Evolutionary conservation across 2,888 invertebrate genomes (phyloP).

Genomic region (Carabus problematicus): DNA sequence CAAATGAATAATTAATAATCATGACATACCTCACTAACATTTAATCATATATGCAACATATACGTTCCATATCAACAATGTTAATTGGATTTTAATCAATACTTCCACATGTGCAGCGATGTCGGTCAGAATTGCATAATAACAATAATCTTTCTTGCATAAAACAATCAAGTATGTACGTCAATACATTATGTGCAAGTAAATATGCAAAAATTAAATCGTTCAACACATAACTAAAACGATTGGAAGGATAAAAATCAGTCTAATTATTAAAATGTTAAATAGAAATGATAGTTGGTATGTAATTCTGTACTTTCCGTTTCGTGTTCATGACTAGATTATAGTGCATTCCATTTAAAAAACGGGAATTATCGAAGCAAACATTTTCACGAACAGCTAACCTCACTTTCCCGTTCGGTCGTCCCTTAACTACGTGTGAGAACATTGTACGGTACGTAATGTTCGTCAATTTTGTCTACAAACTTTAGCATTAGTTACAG

Average conservation of each 20-base stretch:
- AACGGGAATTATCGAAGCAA: slow-evolving; percentile 21
- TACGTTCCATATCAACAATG: neutral
- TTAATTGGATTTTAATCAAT: no score
- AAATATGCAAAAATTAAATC: no score
- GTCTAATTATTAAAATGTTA: slow-evolving; percentile 16
- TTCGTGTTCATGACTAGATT: slow-evolving; percentile 15
- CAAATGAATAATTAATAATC: slow-evolving; percentile 20
- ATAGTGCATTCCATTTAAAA: slow-evolving; percentile 38
- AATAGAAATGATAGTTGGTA: neutral
- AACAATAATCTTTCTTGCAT: no score
- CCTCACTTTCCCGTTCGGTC: neutral
- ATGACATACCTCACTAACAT: slow-evolving; percentile 27
- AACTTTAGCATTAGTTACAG: neutral
- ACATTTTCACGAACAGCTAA: neutral
- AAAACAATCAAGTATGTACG: no score
- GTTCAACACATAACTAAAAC: neutral
- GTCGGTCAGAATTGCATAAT: no score
- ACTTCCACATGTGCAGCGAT: no score
- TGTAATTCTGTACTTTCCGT: neutral
- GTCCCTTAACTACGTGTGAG: neutral
- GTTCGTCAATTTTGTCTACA: neutral
- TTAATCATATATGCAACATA: slow-evolving; percentile 24
- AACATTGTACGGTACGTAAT: no score
- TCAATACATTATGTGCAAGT: no score
- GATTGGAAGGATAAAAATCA: slow-evolving; percentile 37